Evolutionary conservation across 2,113 vertebrate species (phyloP).

Genomic region (Alouatta palliata): DNA sequence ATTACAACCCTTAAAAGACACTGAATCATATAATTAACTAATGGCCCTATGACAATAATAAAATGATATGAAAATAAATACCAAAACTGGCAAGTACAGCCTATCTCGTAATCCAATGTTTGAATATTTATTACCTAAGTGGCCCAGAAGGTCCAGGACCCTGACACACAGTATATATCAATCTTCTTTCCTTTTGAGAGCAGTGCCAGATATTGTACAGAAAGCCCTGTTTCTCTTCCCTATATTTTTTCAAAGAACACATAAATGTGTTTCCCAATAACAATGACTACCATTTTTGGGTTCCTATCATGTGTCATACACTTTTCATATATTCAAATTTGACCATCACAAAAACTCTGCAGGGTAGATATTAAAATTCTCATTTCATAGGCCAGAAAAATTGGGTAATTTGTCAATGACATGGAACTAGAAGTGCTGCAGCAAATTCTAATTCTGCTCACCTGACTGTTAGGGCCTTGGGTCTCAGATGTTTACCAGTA

Average conservation of each 20-base stretch:
- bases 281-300: background rate
- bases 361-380: background rate
- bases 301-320: background rate
- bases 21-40: background rate
- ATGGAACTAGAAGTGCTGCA: background rate
- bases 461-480: background rate
- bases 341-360: background rate
- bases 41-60: background rate
- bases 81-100: background rate
- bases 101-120: background rate
- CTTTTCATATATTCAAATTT: background rate
- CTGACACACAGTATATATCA: rapidly evolving
- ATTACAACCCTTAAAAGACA: background rate
- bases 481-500: background rate
- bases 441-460: background rate
- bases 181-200: background rate
- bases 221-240: background rate
- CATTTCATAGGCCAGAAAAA: background rate
- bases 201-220: rapidly evolving
- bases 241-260: background rate
- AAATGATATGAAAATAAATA: background rate
- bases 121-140: background rate
- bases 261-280: no score
- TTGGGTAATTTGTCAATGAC: background rate
- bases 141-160: background rate